A percentile compares a stretch with the other conserved stretches of the same genome.
Evolutionary conservation across 2,113 vertebrate genomes (phyloP).

Genomic region (Crypturellus undulatus): DNA sequence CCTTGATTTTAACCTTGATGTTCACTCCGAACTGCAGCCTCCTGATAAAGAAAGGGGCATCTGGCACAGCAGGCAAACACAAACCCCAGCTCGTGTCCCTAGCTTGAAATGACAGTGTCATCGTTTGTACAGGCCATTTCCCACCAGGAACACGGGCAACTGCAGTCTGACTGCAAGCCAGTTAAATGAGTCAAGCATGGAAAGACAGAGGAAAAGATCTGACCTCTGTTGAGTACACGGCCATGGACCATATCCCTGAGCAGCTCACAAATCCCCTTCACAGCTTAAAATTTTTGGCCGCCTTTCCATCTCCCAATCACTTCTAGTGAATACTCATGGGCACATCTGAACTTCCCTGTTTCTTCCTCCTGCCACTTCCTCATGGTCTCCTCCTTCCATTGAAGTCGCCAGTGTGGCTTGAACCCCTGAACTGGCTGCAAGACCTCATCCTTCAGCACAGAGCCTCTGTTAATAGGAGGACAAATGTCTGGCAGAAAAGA

Average conservation of each 20-base stretch:
- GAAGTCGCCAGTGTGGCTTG: accelerated
- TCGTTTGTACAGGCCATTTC: neutral
- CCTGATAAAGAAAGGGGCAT: neutral
- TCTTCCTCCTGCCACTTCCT: neutral
- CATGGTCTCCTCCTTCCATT: neutral
- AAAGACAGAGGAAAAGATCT: neutral
- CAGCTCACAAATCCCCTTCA: neutral
- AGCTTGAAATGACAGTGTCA: neutral
- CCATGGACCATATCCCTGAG: neutral
- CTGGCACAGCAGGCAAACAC: neutral
- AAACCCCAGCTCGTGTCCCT: neutral
- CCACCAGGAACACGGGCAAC: neutral
- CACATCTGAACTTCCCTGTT: neutral
- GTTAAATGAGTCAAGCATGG: neutral
- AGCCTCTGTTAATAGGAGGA: neutral
- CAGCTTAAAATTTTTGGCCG: neutral
- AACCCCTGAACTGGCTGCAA: neutral
- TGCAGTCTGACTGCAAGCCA: neutral
- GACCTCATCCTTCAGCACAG: neutral
- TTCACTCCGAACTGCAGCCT: neutral
- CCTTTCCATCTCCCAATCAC: neutral
- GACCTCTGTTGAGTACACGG: neutral
- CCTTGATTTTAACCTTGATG: neutral
- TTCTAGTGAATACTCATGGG: neutral
- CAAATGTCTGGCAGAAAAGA: neutral